Evolutionary conservation across 2,113 vertebrate species (phyloP), one percentile per base, ranked within the genome.

Genomic region (Acanthochromis polyacanthus): DNA sequence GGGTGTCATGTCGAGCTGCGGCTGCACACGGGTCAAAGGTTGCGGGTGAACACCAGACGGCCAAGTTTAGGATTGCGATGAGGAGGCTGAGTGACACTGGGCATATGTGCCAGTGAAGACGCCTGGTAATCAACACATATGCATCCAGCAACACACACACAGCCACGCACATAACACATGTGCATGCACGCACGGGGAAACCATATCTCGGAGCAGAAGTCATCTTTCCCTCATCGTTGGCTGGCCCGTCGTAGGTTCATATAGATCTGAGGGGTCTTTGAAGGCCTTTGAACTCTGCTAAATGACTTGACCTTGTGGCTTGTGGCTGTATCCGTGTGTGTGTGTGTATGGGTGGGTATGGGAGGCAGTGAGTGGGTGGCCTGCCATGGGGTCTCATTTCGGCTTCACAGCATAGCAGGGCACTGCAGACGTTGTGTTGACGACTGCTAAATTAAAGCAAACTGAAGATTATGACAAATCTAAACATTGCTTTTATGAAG

Each of bases 261-360:
- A 95, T 96, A 96, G 96, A 97, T 98, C 96, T 97, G 92, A 97
- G 95, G 89, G 83, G 84, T 80, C 95, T 97, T 97, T 96, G 95
- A 97, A 98, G 96, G 94, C 92, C 95, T 98, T 97, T 97, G 96
- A 98, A 97, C 96, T 96, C 95, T 94, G 94, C 95, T 96, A 96
- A 97, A 96, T 96, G 95, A 95, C 95, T 97, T 96, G 95, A 97
- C 96, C 96, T 96, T 96, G 95, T 89, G 89, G 88, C 83, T 89
- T 86, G 83, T 91, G 86, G 94, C 82, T 90, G 80, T 78, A 78
- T 92, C 94, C 80, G 86, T 78, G 77, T 76, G 64, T 81, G 69
- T 71, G 60, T 79, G 71, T 78, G 68, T 82, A 48, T 73, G 71
- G 52, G 67, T 50, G 69, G 88, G 94, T 91, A 89, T 91, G 92